Conservation (phyloP, 1,140 invertebrate genomes). For the Drosophila elegans region DNA sequence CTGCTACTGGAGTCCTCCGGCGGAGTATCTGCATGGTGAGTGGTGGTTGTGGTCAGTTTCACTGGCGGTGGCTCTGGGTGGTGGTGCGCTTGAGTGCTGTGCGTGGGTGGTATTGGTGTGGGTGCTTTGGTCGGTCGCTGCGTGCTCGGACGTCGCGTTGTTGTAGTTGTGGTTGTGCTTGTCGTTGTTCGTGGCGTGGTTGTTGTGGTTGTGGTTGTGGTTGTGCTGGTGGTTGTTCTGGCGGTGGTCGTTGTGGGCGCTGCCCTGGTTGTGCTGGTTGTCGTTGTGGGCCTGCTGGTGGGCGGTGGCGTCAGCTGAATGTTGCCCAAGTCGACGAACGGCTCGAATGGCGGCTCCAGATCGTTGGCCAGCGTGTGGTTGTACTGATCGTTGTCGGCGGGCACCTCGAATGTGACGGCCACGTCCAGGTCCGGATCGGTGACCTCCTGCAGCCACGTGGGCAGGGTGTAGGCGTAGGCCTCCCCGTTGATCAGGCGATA, state of each 20-base stretch:
- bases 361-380: constrained; percentile 70
- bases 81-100: constrained; percentile 34
- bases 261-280: neutral
- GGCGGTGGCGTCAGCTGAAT: constrained; percentile 66
- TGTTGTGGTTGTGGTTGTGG: constrained; percentile 25
- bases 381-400: constrained; percentile 75
- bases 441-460: constrained; percentile 74
- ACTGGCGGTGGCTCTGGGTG: constrained; percentile 20
- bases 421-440: constrained; percentile 81
- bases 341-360: constrained; percentile 73
- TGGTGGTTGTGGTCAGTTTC: constrained; percentile 52
- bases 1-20: constrained; percentile 21
- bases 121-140: constrained; percentile 57
- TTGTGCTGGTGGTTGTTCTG: constrained; percentile 33
- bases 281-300: constrained; percentile 8
- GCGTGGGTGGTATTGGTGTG: constrained; percentile 54
- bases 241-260: constrained; percentile 23
- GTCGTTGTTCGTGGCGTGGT: constrained; percentile 32
- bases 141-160: constrained; percentile 51
- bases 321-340: constrained; percentile 70
- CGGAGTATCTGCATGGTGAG: constrained; percentile 49
- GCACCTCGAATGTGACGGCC: constrained; percentile 75
- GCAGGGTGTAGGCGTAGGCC: constrained; percentile 74
- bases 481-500: constrained; percentile 54
- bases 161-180: constrained; percentile 41